Evolutionary conservation across 2,888 invertebrate species (phyloP).

Genomic region (Graphium colonna): DNA sequence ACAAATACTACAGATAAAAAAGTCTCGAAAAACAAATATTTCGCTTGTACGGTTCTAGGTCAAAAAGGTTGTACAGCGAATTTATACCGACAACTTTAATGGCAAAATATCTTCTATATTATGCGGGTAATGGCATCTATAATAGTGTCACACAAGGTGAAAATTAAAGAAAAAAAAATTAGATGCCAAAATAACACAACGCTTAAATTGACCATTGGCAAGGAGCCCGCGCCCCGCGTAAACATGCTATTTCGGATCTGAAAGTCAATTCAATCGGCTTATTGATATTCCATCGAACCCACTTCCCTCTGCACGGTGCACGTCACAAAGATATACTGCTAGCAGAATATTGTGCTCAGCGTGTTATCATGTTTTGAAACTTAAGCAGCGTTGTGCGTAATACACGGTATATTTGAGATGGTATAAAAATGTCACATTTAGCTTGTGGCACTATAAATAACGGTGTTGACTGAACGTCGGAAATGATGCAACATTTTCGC

Average conservation of each 20-base stretch:
- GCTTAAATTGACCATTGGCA: conserved; percentile 72
- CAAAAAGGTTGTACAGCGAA: not conserved
- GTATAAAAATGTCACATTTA: conserved; percentile 5
- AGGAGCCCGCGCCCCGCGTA: conserved; percentile 66
- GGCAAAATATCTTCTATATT: conserved; percentile 1
- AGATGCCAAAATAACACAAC: conserved; percentile 62
- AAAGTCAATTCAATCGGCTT: conserved; percentile 56
- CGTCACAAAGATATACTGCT: conserved; percentile 11
- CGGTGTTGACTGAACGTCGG: not conserved
- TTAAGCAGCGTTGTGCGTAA: not conserved
- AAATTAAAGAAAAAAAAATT: conserved; percentile 63
- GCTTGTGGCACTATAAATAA: conserved; percentile 6
- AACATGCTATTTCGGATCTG: conserved; percentile 76
- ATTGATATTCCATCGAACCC: conserved; percentile 43
- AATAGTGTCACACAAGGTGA: conserved; percentile 38
- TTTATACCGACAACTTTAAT: not conserved
- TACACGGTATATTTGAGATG: not conserved
- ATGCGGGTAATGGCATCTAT: conserved; percentile 36
- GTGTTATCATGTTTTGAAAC: conserved; percentile 2
- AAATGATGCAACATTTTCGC: conserved; percentile 19
- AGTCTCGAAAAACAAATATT: not conserved
- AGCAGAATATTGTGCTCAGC: conserved; percentile 6
- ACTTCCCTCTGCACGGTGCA: conserved; percentile 27
- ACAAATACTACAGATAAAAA: not conserved
- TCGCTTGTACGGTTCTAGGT: not conserved